Evolutionary conservation across 2,888 invertebrate species (phyloP), one percentile per base, ranked within the genome.

Genomic region (Eupithecia inturbata): DNA sequence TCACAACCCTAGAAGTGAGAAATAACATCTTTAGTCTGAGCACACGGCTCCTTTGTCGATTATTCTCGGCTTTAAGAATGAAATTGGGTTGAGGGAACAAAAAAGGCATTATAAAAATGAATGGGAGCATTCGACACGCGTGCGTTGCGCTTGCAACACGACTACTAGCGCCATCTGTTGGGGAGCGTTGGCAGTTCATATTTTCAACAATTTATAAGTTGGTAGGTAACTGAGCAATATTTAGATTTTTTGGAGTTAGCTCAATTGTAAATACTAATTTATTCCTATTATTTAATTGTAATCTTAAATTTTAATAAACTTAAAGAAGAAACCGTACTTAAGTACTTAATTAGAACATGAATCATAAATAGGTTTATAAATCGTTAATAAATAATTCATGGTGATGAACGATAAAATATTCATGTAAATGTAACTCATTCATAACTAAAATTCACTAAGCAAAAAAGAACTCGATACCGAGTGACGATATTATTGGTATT

Each of bases 1-100:
- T 33, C 19, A 45, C 69, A 67, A 31, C 72, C 70, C 64, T 72
- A 68, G 53, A 41, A 28, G n/a, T 75, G 78, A 80, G 81, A 80
- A 82, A 82, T 81, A 89, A 89, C 86, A 83, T 88, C 86, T 89
- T 90, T 86, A 89, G 89, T 87, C 81, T 80, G 79, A 83, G 80
- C 82, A 85, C 84, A 86, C 89, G 90, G 90, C 83, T 82, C 88
- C 90, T 91, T 91, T 91, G 90, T 85, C 88, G 88, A 91, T 92
- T 92, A 90, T 90, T 78, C 86, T 90, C 90, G 91, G 89, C 84
- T 88, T 88, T 89, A 90, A 89, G 88, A 91, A 89, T 87, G 87
- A 85, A 90, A 91, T 91, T 89, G 88, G 89, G 89, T 86, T 86
- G 83, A 83, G 81, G 80, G 84, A 81, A 88, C 86, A 89, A 90